Base-by-base conservation (phyloP, 2,888 invertebrate genomes). In the Megalurothrips usitatus region DNA sequence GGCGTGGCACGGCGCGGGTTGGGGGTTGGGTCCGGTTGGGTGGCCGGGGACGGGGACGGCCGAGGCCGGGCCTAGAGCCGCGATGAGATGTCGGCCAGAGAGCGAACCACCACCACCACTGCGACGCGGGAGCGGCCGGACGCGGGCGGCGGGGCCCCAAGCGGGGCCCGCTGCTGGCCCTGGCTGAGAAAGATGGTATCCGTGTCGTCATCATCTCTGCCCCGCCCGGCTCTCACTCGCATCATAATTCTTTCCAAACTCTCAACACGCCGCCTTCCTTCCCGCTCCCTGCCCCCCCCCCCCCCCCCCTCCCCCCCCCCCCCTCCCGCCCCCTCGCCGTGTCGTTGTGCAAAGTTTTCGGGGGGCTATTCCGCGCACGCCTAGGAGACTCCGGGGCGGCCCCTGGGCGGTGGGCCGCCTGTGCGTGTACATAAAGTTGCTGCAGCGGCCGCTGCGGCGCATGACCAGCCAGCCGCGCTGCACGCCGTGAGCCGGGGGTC, bases 311-410 rank as follows among this genome's bases (percentile, higher is more conserved):
- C 34, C 6, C 34, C 6, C 34, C 6, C 34, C 6, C 34, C 6
- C 34, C 6, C 34, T 43, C 34, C 6, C 34, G 34, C 34, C 6
- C 34, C 34, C 34, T 2, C 34, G 34, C 3, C 34, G 34, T 43
- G 34, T 43, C 34, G 34, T 43, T 43, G 34, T 6, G 34, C 58
- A 58, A 58, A 58, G 58, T 58, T 43, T 58, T 26, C n/a, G n/a
- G n/a, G n/a, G 68, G 68, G 68, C 68, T 75, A 75, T 75, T 75
- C 68, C 68, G 26, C 68, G 26, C 68, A 75, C 68, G 68, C 68
- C 23, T 43, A 43, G 34, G 34, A 43, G 34, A 43, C 34, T 6
- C 34, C 34, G 2, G 34, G 34, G 34, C 6, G 34, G 34, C 34
- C 34, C 34, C 2, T 43, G 34, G 34, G 34, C 34, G 34, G 34